These are phyloP conservation scores for Sebastes alutus DNA, from an alignment of 2,797 vertebrate genomes.

Conservation along the genomic window DNA sequence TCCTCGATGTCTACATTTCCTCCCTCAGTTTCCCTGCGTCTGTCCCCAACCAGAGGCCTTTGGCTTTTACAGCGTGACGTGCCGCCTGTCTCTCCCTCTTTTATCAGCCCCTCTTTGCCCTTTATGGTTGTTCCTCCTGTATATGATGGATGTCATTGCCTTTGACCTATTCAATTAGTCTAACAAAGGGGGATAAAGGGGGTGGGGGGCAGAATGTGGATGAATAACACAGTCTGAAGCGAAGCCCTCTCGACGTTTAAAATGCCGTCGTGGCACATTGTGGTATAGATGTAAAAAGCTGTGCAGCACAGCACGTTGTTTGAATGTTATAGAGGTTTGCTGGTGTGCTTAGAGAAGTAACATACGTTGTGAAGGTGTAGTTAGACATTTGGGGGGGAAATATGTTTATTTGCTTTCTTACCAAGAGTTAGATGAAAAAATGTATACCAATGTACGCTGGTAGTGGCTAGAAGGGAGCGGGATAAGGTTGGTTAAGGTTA, in stretches of 20 bases:
- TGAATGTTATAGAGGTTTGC: too few relatives aligned
- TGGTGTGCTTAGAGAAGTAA: too few relatives aligned
- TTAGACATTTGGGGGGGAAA: neutral
- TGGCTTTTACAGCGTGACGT: slow-evolving; percentile 38
- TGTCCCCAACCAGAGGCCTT: slow-evolving; percentile 36
- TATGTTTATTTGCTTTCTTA: neutral
- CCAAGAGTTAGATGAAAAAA: neutral
- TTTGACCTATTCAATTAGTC: slow-evolving; percentile 55
- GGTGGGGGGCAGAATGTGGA: slow-evolving; percentile 24
- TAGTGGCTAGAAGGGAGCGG: too few relatives aligned
- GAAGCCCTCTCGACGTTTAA: slow-evolving; percentile 11
- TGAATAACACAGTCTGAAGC: slow-evolving; percentile 24
- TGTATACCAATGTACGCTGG: neutral
- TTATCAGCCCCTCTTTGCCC: slow-evolving; percentile 58
- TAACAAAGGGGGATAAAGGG: neutral
- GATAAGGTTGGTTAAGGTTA: too few relatives aligned
- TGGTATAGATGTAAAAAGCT: slow-evolving; percentile 2
- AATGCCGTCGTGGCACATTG: neutral
- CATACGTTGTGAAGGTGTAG: neutral
- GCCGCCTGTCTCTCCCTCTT: slow-evolving; percentile 61
- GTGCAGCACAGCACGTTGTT: slow-evolving; percentile 3
- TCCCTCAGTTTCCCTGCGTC: slow-evolving; percentile 5
- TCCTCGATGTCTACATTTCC: slow-evolving; percentile 23
- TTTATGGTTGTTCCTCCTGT: slow-evolving; percentile 53
- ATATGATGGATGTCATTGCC: slow-evolving; percentile 60